Evolutionary conservation across 2,113 vertebrate genomes (phyloP).

Genomic region (Pitta sordida): DNA sequence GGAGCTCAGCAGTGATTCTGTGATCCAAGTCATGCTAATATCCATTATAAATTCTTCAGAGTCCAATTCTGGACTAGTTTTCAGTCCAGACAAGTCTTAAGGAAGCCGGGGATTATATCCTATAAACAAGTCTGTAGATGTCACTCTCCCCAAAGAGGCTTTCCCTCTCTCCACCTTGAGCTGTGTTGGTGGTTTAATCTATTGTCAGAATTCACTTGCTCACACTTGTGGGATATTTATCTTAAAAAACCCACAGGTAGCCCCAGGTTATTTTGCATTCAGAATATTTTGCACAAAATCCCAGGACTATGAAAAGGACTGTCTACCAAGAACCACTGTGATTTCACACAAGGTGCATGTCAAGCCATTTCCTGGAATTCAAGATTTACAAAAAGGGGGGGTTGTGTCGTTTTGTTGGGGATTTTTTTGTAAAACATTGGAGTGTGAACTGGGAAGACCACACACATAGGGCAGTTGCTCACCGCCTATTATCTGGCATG

Average conservation of each 20-base stretch:
- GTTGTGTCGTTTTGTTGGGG: neutral
- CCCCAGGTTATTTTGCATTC: conserved; percentile 40
- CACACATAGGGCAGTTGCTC: conserved; percentile 15
- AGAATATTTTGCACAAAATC: neutral
- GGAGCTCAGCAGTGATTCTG: neutral
- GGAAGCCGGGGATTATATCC: neutral
- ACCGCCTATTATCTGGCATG: neutral
- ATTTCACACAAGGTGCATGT: neutral
- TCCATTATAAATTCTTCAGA: neutral
- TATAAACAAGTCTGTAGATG: conserved; percentile 14
- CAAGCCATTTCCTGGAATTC: conserved; percentile 42
- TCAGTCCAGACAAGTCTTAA: neutral
- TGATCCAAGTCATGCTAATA: neutral
- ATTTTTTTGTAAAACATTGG: neutral
- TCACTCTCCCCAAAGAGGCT: conserved; percentile 23
- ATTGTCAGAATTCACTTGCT: conserved; percentile 43
- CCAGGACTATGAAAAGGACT: neutral
- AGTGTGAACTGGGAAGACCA: conserved; percentile 12
- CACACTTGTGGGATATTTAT: conserved; percentile 40
- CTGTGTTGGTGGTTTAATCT: conserved; percentile 18
- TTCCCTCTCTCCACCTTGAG: neutral
- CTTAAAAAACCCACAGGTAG: conserved; percentile 38
- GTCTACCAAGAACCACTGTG: neutral
- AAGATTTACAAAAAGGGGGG: neutral
- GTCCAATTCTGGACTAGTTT: neutral